Percentiles rank a stretch among this genome's conserved stretches.
Conservation (phyloP, 2,113 vertebrate species). For the Uria lomvia region DNA sequence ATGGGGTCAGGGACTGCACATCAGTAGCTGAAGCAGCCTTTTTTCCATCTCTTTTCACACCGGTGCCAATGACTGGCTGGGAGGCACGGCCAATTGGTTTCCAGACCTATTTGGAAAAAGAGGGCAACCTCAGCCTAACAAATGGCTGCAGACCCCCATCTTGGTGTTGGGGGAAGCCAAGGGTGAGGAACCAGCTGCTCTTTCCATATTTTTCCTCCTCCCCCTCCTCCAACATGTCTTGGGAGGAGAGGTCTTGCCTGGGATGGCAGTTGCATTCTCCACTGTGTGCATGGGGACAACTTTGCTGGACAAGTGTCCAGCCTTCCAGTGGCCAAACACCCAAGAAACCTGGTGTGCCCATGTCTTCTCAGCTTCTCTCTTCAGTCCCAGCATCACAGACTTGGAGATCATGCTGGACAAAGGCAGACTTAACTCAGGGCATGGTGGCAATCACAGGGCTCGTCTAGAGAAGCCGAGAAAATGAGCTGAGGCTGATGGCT, state of each 20-base stretch:
- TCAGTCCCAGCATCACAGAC: not conserved
- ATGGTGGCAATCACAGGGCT: not conserved
- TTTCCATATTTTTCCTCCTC: not conserved
- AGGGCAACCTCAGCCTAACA: not conserved
- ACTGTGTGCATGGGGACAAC: not conserved
- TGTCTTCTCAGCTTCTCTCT: not conserved
- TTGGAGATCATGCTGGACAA: not conserved
- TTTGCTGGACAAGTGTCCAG: not conserved
- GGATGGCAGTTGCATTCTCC: not conserved
- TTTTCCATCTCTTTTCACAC: not conserved
- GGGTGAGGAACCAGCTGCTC: not conserved
- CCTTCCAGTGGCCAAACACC: not conserved
- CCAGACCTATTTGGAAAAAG: not conserved
- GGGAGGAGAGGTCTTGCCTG: not conserved
- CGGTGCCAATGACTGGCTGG: not conserved
- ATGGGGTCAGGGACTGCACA: not conserved
- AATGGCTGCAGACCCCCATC: not conserved
- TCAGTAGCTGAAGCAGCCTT: not conserved
- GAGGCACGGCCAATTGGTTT: not conserved
- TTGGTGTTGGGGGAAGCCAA: not conserved
- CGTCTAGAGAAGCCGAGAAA: not conserved
- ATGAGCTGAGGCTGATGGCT: not conserved
- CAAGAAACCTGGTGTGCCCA: accelerated
- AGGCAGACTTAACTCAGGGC: not conserved
- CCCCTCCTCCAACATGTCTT: not conserved